phyloP scores from a whole-genome alignment of 2,888 invertebrate species.

The Heliconius cydno region DNA sequence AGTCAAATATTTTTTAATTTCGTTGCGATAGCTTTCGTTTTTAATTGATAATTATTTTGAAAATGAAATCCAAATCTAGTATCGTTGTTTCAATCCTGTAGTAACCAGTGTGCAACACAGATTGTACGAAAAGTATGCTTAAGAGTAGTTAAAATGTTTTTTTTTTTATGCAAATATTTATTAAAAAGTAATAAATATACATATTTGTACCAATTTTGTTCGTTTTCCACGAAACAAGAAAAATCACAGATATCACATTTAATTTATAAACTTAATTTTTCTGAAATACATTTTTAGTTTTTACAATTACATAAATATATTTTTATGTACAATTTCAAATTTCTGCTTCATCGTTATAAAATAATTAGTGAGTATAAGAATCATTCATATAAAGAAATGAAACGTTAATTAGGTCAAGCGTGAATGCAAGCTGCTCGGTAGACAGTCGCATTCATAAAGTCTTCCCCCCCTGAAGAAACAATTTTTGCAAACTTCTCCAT shows the following conservation, averaged over 20 bases:
- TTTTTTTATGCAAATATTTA: not conserved
- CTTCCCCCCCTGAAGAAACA: constrained; percentile 43
- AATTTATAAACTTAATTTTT: not conserved
- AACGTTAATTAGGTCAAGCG: constrained; percentile 53
- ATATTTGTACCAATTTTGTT: too few relatives aligned
- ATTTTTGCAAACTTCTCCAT: constrained; percentile 41
- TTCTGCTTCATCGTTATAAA: not conserved
- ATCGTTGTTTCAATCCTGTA: constrained; percentile 19
- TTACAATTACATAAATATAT: not conserved
- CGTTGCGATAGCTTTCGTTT: not conserved
- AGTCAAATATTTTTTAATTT: not conserved
- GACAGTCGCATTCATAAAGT: constrained; percentile 29
- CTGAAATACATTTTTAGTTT: too few relatives aligned
- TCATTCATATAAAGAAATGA: constrained; percentile 27
- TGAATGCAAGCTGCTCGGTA: constrained; percentile 37
- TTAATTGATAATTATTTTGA: not conserved
- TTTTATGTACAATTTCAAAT: not conserved
- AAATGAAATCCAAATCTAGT: not conserved
- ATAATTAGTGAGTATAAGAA: constrained; percentile 10
- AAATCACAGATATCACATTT: not conserved
- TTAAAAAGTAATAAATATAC: too few relatives aligned
- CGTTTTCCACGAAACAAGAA: not conserved
- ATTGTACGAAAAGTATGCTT: not conserved
- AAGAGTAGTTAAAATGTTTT: constrained; percentile 2
- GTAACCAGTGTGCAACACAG: not conserved